Conservation (phyloP, 1,140 invertebrate genomes). For the Berghia stephanieae region DNA sequence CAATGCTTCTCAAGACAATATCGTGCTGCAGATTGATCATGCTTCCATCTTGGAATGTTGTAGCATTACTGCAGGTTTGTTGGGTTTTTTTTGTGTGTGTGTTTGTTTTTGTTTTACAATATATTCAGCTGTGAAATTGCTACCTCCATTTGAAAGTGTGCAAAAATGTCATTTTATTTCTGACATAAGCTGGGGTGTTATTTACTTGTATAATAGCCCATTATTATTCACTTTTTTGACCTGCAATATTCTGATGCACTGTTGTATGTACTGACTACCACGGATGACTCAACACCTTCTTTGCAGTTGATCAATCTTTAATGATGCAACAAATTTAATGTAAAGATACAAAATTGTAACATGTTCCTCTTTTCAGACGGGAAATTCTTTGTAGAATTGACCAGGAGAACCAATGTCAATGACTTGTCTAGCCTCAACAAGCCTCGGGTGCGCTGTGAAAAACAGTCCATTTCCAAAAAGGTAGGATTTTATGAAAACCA, state of each 20-base stretch:
- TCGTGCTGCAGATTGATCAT: slow-evolving; percentile 73
- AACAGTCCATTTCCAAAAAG: slow-evolving; percentile 79
- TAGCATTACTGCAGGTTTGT: neutral
- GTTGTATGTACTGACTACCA: no score
- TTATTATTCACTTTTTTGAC: no score
- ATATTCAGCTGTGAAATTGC: neutral
- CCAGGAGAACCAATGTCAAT: slow-evolving; percentile 70
- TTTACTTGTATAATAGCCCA: no score
- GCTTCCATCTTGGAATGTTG: slow-evolving; percentile 1
- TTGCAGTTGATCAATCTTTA: no score
- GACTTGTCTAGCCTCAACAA: slow-evolving; percentile 60
- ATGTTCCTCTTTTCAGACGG: slow-evolving; percentile 10
- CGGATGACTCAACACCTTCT: no score
- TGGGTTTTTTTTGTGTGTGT: no score
- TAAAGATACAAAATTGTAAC: no score
- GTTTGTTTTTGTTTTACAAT: no score
- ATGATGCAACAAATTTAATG: no score
- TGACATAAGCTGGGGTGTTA: neutral
- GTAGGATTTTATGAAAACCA: slow-evolving; percentile 65
- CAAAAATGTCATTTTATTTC: neutral
- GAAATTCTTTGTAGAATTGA: slow-evolving; percentile 81
- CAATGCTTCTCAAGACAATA: slow-evolving; percentile 66
- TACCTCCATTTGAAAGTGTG: neutral
- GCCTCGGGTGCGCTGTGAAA: slow-evolving; percentile 86
- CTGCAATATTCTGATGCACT: no score